A percentile compares a stretch with the other conserved stretches of the same genome.
Evolutionary conservation across 2,888 invertebrate species (phyloP).

Genomic region (Conops quadrifasciatus): DNA sequence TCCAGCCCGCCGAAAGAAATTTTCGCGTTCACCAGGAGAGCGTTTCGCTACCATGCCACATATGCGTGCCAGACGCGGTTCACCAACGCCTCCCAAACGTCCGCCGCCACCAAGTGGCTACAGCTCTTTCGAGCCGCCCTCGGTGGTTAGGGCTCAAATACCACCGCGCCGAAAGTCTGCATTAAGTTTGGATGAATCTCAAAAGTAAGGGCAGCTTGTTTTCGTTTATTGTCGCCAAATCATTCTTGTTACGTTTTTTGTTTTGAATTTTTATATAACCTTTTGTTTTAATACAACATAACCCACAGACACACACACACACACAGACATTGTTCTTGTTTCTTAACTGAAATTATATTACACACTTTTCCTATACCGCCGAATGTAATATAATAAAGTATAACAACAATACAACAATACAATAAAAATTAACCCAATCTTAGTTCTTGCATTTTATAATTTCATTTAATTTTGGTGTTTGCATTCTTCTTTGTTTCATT

Average conservation of each 20-base stretch:
- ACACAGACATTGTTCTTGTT: slow-evolving; percentile 16
- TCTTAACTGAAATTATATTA: slow-evolving; percentile 6
- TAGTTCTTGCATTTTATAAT: slow-evolving; percentile 31
- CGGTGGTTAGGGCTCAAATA: slow-evolving; percentile 44
- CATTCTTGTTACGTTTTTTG: slow-evolving; percentile 44
- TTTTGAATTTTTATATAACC: slow-evolving; percentile 25
- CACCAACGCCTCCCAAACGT: slow-evolving; percentile 66
- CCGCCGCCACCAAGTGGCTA: slow-evolving; percentile 72
- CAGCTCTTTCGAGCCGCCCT: slow-evolving; percentile 66
- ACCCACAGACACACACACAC: slow-evolving; percentile 9
- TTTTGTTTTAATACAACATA: slow-evolving; percentile 29
- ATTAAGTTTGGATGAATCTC: slow-evolving; percentile 47
- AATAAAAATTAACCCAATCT: slow-evolving; percentile 30
- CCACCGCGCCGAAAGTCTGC: slow-evolving; percentile 73
- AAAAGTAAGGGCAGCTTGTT: slow-evolving; percentile 47
- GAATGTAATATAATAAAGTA: slow-evolving; percentile 11
- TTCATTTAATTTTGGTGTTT: slow-evolving; percentile 26
- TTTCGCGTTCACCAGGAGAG: slow-evolving; percentile 69
- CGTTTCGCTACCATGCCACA: slow-evolving; percentile 77
- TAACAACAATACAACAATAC: slow-evolving; percentile 23
- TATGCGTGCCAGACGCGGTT: slow-evolving; percentile 59
- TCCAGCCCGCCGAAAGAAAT: slow-evolving; percentile 70
- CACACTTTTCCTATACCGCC: slow-evolving; percentile 13
- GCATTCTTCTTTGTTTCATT: slow-evolving; percentile 11
- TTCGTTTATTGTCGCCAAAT: slow-evolving; percentile 61